These are phyloP conservation scores for Sebastes miniatus DNA, from an alignment of 2,797 vertebrate genomes.

Conservation along the genomic window DNA sequence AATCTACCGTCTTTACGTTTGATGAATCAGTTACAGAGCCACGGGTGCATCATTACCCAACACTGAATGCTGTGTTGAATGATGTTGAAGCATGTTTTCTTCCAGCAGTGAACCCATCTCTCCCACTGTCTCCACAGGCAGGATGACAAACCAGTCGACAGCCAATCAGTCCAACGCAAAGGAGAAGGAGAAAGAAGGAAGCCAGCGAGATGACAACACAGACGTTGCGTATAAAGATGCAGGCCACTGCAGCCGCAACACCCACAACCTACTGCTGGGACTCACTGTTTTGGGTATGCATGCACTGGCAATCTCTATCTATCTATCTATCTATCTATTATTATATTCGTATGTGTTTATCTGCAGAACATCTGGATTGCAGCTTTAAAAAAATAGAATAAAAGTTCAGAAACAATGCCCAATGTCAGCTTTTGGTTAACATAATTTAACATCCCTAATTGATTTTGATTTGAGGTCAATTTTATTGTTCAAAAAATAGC, in stretches of 20 bases:
- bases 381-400: background rate
- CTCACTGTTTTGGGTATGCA: constrained; percentile 80
- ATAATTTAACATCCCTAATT: background rate
- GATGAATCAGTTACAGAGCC: background rate
- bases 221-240: constrained; percentile 67
- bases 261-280: constrained; percentile 79
- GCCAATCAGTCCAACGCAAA: constrained; percentile 73
- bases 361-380: background rate
- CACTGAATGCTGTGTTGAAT: background rate
- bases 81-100: background rate
- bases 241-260: constrained; percentile 76
- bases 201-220: constrained; percentile 67
- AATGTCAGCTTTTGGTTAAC: background rate
- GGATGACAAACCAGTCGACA: constrained; percentile 81
- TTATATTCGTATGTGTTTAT: too few species aligned
- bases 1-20: background rate
- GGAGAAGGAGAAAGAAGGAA: constrained; percentile 64
- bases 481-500: background rate
- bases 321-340: background rate
- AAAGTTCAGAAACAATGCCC: background rate
- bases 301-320: background rate
- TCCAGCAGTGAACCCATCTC: background rate
- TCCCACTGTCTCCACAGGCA: constrained; percentile 60
- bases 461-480: constrained; percentile 2
- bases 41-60: background rate